A percentile compares a stretch with the other conserved stretches of the same genome.
Conservation (phyloP, 2,113 vertebrate species). For the Variabilichromis moorii region DNA sequence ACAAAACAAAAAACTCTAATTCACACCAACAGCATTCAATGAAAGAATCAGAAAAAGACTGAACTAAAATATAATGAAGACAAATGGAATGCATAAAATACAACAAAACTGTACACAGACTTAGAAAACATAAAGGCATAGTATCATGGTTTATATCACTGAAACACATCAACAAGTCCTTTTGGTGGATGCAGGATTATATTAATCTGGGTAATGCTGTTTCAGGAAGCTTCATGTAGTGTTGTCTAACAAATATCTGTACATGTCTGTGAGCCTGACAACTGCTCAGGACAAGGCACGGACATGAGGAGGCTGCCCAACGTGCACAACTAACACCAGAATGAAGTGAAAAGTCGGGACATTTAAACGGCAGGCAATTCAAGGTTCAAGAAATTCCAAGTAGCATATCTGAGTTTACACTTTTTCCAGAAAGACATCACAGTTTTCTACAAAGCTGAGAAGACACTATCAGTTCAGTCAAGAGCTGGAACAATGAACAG, state of each 20-base stretch:
- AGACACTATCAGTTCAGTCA: background rate
- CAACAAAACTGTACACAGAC: conserved; percentile 31
- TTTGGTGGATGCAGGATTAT: background rate
- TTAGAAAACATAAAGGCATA: background rate
- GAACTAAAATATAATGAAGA: conserved; percentile 7
- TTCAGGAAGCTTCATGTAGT: background rate
- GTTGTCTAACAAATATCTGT: background rate
- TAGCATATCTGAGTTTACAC: background rate
- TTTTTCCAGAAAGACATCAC: background rate
- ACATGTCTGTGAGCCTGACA: background rate
- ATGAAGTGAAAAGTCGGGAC: background rate
- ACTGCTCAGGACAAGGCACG: background rate
- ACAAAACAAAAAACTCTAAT: background rate
- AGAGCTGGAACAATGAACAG: background rate
- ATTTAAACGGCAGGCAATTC: background rate
- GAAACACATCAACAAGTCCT: background rate
- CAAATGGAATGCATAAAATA: conserved; percentile 30
- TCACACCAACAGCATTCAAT: conserved; percentile 17
- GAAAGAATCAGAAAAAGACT: background rate
- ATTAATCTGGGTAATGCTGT: background rate
- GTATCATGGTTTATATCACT: background rate
- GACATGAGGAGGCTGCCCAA: background rate
- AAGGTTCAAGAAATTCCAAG: background rate
- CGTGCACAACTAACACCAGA: background rate
- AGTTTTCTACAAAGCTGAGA: background rate